Evolutionary conservation across 2,797 vertebrate genomes (phyloP).

Genomic region (Sylvia borin): DNA sequence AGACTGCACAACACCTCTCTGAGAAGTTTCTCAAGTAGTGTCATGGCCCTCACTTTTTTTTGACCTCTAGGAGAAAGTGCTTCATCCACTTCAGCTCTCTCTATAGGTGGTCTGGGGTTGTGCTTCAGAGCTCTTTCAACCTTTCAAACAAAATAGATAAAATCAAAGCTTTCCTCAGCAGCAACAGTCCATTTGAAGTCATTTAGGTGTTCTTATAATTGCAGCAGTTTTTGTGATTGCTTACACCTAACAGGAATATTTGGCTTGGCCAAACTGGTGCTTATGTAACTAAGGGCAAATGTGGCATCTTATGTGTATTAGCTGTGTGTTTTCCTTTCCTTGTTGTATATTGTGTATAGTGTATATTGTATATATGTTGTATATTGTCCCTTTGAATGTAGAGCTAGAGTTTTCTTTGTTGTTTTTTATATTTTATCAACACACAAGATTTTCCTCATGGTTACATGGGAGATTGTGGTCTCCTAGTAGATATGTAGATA

Average conservation of each 20-base stretch:
- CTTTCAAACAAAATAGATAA: not conserved
- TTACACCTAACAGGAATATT: not conserved
- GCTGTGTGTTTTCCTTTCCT: not conserved
- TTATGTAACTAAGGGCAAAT: not conserved
- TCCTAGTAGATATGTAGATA: constrained; percentile 7
- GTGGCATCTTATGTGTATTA: not conserved
- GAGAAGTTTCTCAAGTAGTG: not conserved
- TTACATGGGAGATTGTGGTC: constrained; percentile 11
- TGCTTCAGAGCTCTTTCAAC: not conserved
- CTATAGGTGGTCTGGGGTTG: not conserved
- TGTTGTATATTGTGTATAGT: too few species aligned
- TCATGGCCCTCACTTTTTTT: not conserved
- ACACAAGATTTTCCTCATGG: not conserved
- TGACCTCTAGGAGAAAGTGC: not conserved
- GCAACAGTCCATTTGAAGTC: not conserved
- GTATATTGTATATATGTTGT: not conserved
- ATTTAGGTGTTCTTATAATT: not conserved
- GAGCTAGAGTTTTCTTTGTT: not conserved
- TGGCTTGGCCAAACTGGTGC: not conserved
- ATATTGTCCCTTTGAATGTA: not conserved
- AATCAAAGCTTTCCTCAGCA: not conserved
- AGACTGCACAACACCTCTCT: not conserved
- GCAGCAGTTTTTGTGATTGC: not conserved
- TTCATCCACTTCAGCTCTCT: not conserved
- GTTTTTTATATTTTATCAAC: not conserved